Conservation (phyloP, 1,140 invertebrate species). For the Aricia agestis region DNA sequence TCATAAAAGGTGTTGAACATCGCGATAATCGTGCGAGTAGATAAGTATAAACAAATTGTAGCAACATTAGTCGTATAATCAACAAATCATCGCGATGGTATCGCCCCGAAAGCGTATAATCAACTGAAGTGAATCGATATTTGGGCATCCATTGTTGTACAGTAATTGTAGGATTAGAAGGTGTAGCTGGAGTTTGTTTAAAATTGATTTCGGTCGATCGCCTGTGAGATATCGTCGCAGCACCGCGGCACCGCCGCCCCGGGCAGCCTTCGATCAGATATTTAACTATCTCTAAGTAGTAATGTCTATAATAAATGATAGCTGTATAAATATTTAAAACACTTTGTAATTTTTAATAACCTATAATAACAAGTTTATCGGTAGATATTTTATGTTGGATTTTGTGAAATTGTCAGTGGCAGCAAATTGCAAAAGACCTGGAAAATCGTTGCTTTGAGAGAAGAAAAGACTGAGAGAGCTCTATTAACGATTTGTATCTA, state of each 20-base stretch:
- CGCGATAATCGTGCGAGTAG: constrained; percentile 30
- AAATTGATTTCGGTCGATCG: constrained; percentile 69
- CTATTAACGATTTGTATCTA: no score
- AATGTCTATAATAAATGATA: constrained; percentile 5
- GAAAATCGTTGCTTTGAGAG: no score
- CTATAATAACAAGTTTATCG: no score
- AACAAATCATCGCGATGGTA: constrained; percentile 69
- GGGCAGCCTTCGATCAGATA: background rate
- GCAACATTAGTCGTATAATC: constrained; percentile 66
- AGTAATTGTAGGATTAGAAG: constrained; percentile 53
- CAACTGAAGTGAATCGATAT: constrained; percentile 37
- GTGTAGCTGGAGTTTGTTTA: constrained; percentile 68
- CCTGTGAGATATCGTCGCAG: constrained; percentile 37
- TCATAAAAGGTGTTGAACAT: constrained; percentile 1
- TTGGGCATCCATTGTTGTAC: constrained; percentile 54
- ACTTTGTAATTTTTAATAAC: background rate
- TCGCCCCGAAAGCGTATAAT: constrained; percentile 60
- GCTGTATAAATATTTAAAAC: background rate
- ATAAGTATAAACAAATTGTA: constrained; percentile 66
- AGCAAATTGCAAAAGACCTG: no score
- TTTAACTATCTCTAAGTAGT: constrained; percentile 1
- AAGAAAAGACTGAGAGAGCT: no score
- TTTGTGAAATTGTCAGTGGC: no score
- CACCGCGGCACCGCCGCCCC: background rate
- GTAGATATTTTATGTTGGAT: no score